Conservation (phyloP, 2,888 invertebrate species). For the Aphidius colemani region DNA sequence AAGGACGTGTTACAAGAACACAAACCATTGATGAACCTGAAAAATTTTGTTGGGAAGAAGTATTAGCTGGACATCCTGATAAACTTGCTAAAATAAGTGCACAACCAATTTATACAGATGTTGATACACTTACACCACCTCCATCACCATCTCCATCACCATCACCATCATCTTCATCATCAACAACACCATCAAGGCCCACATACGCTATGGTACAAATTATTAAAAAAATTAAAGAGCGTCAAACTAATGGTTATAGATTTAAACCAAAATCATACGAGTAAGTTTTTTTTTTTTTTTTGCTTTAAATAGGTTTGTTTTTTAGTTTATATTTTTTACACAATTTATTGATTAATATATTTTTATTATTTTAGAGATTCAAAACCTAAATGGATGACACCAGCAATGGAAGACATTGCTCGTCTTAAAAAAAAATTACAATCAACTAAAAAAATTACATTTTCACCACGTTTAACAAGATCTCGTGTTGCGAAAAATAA, state of each 20-base stretch:
- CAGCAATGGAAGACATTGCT: conserved; percentile 54
- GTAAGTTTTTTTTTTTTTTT: conserved; percentile 40
- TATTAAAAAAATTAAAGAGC: conserved; percentile 67
- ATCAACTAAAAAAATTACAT: conserved; percentile 23
- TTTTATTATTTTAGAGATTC: conserved; percentile 39
- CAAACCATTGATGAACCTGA: conserved; percentile 39
- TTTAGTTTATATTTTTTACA: not conserved
- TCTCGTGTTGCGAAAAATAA: conserved; percentile 42
- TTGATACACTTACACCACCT: conserved; percentile 48
- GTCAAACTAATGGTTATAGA: conserved; percentile 51
- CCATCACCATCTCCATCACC: conserved; percentile 48
- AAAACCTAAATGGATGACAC: conserved; percentile 55
- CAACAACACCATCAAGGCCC: conserved; percentile 59
- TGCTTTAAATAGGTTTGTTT: not conserved
- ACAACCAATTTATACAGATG: conserved; percentile 45
- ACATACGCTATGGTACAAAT: conserved; percentile 77
- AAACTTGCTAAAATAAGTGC: conserved; percentile 55
- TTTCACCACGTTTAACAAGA: conserved; percentile 46
- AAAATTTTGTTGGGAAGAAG: conserved; percentile 61
- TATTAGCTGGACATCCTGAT: conserved; percentile 60
- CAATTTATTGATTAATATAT: not conserved
- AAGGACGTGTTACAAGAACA: conserved; percentile 55
- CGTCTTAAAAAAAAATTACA: conserved; percentile 45
- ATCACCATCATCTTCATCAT: conserved; percentile 45
- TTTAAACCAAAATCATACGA: conserved; percentile 47